Conservation (phyloP, 2,797 vertebrate species). For the Onychomys leucogaster region DNA sequence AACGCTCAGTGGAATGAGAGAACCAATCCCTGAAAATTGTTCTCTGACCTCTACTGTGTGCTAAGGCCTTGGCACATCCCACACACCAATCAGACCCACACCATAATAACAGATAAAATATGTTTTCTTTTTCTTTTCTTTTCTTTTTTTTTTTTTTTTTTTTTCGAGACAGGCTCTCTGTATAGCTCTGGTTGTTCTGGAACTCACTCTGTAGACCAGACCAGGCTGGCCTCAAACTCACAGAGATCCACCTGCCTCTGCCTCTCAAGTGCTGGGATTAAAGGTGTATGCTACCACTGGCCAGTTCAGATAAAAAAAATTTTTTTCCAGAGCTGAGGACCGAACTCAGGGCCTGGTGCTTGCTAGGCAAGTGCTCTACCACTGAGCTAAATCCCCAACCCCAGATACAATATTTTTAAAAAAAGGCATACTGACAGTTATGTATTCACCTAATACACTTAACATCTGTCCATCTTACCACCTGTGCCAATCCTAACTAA, state of each 20-base stretch:
- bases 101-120: background rate
- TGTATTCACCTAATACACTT: background rate
- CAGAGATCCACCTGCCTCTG: background rate
- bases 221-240: too few relatives aligned
- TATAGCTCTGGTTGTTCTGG: background rate
- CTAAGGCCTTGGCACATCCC: background rate
- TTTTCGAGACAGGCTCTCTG: background rate
- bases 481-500: background rate
- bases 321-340: too few relatives aligned
- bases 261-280: background rate
- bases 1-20: background rate
- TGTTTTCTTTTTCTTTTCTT: background rate
- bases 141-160: background rate
- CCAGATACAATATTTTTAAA: background rate
- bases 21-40: background rate
- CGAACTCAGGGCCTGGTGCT: too few relatives aligned
- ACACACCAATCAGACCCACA: background rate
- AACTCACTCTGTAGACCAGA: background rate
- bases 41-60: background rate
- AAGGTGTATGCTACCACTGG: background rate
- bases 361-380: too few relatives aligned
- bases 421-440: background rate
- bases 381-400: too few relatives aligned
- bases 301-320: background rate
- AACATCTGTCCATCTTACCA: background rate